Evolutionary conservation across 2,113 vertebrate species (phyloP).

Genomic region (Tragelaphus scriptus): DNA sequence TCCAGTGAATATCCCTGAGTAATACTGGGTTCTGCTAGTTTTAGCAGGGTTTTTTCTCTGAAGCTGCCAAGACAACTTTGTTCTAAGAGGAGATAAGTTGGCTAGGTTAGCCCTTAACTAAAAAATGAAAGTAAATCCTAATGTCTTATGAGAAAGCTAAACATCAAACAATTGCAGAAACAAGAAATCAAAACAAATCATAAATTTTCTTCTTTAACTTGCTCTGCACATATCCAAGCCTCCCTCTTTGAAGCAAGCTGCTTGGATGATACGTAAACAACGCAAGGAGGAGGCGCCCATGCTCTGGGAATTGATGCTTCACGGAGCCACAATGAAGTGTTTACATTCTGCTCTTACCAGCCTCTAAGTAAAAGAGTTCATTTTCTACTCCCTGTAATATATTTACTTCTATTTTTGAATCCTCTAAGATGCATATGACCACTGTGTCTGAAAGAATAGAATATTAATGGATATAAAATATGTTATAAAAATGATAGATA

Average conservation of each 20-base stretch:
- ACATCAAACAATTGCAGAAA: not conserved
- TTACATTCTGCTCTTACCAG: constrained; percentile 48
- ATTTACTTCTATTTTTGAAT: constrained; percentile 40
- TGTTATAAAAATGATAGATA: not conserved
- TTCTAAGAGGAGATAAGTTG: not conserved
- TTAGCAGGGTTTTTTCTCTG: not conserved
- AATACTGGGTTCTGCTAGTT: not conserved
- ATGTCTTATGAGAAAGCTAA: not conserved
- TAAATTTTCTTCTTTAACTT: not conserved
- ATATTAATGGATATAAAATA: not conserved
- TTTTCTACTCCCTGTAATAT: constrained; percentile 8
- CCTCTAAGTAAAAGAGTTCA: constrained; percentile 39
- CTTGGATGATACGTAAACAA: constrained; percentile 5
- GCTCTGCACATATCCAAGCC: not conserved
- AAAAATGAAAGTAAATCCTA: not conserved
- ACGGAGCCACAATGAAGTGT: constrained; percentile 39
- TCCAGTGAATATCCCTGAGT: not conserved
- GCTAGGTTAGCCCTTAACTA: not conserved
- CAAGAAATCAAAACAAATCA: not conserved
- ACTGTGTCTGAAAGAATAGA: not conserved
- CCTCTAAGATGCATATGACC: not conserved
- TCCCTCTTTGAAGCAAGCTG: not conserved
- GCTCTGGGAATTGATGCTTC: not conserved
- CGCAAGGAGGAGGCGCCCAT: not conserved
- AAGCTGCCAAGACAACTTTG: constrained; percentile 31